phyloP scores from a whole-genome alignment of 1,140 invertebrate genomes.

The Oedothorax gibbosus region DNA sequence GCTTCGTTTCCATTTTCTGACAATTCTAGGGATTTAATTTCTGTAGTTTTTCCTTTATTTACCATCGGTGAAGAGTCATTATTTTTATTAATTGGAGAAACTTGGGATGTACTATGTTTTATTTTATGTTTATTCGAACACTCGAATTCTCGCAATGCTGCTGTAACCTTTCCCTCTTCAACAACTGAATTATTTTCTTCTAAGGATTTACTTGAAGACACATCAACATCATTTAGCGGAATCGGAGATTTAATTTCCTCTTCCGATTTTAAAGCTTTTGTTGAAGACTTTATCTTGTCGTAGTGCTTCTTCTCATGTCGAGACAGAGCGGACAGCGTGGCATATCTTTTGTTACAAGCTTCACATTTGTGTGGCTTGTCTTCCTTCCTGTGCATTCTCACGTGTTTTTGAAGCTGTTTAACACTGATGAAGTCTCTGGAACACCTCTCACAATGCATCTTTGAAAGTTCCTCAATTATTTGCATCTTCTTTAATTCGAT shows the following conservation, averaged over 20 bases:
- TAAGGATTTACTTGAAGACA: not conserved
- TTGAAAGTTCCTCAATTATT: too few species aligned
- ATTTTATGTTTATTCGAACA: not conserved
- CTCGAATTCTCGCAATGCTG: not conserved
- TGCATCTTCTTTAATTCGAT: too few species aligned
- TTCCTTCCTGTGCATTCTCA: constrained; percentile 16
- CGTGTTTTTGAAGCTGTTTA: constrained; percentile 11
- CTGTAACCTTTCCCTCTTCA: not conserved
- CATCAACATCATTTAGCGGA: not conserved
- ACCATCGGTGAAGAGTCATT: not conserved
- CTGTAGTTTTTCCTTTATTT: too few species aligned
- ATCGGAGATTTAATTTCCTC: not conserved
- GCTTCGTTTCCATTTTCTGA: too few species aligned
- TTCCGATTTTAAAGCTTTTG: not conserved
- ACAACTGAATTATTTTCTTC: not conserved
- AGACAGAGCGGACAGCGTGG: not conserved
- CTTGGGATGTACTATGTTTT: not conserved
- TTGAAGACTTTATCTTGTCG: not conserved
- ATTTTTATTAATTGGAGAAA: not conserved
- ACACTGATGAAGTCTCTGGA: not conserved
- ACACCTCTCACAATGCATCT: constrained; percentile 6
- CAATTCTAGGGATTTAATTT: too few species aligned
- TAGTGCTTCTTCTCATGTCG: constrained; percentile 39
- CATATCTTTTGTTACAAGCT: constrained; percentile 24
- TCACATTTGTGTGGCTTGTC: constrained; percentile 23